phyloP scores from a whole-genome alignment of 2,113 vertebrate species.

The Pachycephala philippinensis region DNA sequence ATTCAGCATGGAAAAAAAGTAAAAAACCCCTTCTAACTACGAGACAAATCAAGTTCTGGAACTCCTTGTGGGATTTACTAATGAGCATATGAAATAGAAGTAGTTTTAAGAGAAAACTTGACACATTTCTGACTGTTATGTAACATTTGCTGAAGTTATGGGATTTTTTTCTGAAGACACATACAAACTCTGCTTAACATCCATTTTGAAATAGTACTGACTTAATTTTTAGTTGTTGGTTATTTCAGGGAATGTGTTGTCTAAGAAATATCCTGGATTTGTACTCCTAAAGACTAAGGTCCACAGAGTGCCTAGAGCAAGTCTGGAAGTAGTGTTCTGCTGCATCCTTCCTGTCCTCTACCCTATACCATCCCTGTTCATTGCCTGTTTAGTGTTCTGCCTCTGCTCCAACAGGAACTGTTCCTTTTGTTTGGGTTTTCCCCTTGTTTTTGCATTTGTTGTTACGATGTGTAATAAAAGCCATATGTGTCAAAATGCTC shows the following conservation, averaged over 20 bases:
- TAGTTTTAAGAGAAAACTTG: not conserved
- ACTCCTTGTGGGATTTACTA: not conserved
- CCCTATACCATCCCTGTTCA: not conserved
- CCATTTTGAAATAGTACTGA: not conserved
- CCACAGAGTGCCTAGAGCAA: not conserved
- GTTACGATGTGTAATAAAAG: not conserved
- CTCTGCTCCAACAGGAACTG: not conserved
- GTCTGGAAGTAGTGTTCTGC: not conserved
- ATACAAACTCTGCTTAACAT: not conserved
- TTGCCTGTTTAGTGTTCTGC: not conserved
- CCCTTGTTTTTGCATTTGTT: not conserved
- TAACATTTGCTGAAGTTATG: rapidly evolving
- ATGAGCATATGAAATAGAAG: not conserved
- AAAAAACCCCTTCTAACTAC: not conserved
- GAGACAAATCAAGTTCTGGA: not conserved
- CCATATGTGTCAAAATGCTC: not conserved
- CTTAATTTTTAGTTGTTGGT: not conserved
- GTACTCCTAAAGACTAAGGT: not conserved
- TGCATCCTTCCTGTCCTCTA: not conserved
- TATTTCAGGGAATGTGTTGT: not conserved
- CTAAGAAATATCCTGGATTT: not conserved
- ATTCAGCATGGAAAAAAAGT: not conserved
- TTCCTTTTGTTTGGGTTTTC: not conserved
- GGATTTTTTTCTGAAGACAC: not conserved
- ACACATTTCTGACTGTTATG: not conserved